These are phyloP conservation scores for Takifugu ocellatus DNA, from an alignment of 2,797 vertebrate species.

Conservation along the genomic window DNA sequence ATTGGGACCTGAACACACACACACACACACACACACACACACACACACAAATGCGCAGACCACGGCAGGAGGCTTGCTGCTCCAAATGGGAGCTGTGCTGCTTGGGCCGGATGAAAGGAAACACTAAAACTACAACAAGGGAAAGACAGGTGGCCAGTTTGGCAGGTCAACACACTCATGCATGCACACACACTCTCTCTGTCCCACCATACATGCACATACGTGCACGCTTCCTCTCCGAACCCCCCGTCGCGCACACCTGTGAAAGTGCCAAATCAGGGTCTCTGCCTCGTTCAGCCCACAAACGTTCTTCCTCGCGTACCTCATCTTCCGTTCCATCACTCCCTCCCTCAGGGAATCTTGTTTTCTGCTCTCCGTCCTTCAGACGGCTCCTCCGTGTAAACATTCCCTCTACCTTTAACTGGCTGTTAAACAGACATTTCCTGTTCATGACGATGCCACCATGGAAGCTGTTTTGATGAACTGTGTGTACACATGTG, in stretches of 20 bases:
- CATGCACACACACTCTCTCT: slow-evolving; percentile 19
- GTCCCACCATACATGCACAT: background rate
- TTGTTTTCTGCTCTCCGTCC: slow-evolving; percentile 19
- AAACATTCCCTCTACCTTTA: slow-evolving; percentile 72
- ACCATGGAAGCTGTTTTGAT: slow-evolving; percentile 43
- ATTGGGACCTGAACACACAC: slow-evolving; percentile 54
- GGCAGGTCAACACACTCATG: slow-evolving; percentile 57
- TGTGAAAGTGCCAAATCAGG: slow-evolving; percentile 67
- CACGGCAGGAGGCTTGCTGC: slow-evolving; percentile 69
- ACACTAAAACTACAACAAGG: slow-evolving; percentile 78
- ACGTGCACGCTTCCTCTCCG: slow-evolving; percentile 53
- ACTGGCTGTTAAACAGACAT: slow-evolving; percentile 74
- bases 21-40: slow-evolving; percentile 26
- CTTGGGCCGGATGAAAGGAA: slow-evolving; percentile 75
- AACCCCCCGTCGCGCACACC: slow-evolving; percentile 71
- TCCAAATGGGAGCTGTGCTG: slow-evolving; percentile 75
- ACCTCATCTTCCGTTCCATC: slow-evolving; percentile 19
- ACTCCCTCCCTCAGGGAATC: slow-evolving; percentile 40
- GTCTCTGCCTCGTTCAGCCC: slow-evolving; percentile 36
- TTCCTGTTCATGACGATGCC: slow-evolving; percentile 66
- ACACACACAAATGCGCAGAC: slow-evolving; percentile 24
- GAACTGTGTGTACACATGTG: slow-evolving; percentile 7
- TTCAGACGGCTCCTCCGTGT: slow-evolving; percentile 50
- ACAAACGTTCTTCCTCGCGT: slow-evolving; percentile 27
- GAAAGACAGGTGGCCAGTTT: slow-evolving; percentile 72